Percentiles rank a stretch among this genome's conserved stretches.
Conservation (phyloP, 2,797 vertebrate genomes). For the Coreius guichenoti region DNA sequence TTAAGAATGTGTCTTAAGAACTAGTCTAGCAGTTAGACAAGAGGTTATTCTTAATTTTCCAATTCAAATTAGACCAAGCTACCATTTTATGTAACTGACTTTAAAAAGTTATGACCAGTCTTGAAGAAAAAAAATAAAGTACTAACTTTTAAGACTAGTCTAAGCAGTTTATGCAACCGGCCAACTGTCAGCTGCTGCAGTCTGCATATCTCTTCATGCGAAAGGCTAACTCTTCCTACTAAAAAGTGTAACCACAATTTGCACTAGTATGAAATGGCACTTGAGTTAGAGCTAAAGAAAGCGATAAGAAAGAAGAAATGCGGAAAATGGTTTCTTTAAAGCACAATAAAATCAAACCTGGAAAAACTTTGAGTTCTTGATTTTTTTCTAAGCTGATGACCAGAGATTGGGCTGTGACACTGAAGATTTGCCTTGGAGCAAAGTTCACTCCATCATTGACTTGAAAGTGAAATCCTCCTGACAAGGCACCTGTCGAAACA, state of each 20-base stretch:
- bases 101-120: too few species aligned
- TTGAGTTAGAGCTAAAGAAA: not conserved
- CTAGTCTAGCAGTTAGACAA: too few species aligned
- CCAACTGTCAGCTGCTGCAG: not conserved
- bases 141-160: too few species aligned
- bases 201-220: not conserved
- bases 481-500: slow-evolving; percentile 75
- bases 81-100: too few species aligned
- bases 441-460: slow-evolving; percentile 91
- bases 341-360: slow-evolving; percentile 75
- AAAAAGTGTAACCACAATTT: not conserved
- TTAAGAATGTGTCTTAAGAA: too few species aligned
- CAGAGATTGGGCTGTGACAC: slow-evolving; percentile 79
- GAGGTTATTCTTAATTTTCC: too few species aligned
- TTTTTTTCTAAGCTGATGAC: slow-evolving; percentile 84
- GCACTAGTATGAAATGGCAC: not conserved
- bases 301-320: not conserved
- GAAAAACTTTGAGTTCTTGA: slow-evolving; percentile 82
- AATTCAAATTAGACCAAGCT: too few species aligned
- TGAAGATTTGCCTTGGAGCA: slow-evolving; percentile 86
- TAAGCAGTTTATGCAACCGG: too few species aligned
- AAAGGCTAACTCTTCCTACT: not conserved
- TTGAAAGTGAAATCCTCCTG: slow-evolving; percentile 91
- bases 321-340: not conserved
- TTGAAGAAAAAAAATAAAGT: too few species aligned